phyloP scores from a whole-genome alignment of 2,113 vertebrate genomes.

The Pyrgilauda ruficollis region DNA sequence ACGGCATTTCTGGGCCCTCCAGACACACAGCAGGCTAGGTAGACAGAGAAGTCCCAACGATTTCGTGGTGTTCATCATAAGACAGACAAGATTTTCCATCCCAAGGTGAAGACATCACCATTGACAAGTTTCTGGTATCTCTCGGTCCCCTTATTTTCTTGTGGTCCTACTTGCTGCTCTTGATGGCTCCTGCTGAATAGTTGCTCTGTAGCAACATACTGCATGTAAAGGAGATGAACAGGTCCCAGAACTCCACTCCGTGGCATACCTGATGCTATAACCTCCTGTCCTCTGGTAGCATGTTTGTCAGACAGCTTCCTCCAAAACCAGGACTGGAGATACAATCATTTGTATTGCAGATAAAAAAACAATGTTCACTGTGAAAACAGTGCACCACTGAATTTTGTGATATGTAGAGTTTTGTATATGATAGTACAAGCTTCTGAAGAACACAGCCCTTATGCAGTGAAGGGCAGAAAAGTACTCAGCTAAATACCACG shows the following conservation, averaged over 20 bases:
- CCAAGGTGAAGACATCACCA: slow-evolving; percentile 9
- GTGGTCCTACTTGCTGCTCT: slow-evolving; percentile 2
- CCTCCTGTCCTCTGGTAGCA: not conserved
- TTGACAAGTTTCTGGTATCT: not conserved
- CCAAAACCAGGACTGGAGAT: not conserved
- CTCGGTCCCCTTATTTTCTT: slow-evolving; percentile 1
- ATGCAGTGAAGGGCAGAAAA: not conserved
- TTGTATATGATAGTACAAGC: not conserved
- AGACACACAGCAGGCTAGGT: slow-evolving; percentile 47
- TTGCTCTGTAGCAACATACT: slow-evolving; percentile 7
- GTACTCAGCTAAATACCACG: not conserved
- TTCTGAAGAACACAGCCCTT: not conserved
- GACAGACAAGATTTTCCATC: slow-evolving; percentile 41
- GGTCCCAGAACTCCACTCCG: slow-evolving; percentile 3
- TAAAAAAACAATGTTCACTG: not conserved
- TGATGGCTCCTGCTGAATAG: not conserved
- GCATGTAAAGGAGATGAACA: not conserved
- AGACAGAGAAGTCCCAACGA: slow-evolving; percentile 48
- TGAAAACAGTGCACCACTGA: not conserved
- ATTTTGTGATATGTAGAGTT: not conserved
- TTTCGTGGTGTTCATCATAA: slow-evolving; percentile 24
- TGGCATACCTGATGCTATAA: not conserved
- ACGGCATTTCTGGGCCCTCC: slow-evolving; percentile 55
- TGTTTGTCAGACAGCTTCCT: not conserved
- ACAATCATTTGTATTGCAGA: not conserved